Evolutionary conservation across 2,797 vertebrate species (phyloP).

Genomic region (Tokudaia muenninki): DNA sequence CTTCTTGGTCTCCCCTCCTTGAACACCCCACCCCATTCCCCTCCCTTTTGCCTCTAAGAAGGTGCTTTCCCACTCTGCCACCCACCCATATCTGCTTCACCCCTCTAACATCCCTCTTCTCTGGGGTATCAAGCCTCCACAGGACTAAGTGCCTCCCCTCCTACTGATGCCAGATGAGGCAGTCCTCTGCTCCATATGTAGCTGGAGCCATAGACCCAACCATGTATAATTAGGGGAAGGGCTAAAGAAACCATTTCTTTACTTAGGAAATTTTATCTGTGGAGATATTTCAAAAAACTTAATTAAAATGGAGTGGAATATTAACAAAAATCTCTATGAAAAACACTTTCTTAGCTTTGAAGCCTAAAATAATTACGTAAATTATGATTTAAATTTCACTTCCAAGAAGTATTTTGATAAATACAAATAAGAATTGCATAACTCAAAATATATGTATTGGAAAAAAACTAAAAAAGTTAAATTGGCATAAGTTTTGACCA

Average conservation of each 20-base stretch:
- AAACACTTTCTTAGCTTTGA: background rate
- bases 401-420: background rate
- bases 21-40: background rate
- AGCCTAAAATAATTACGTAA: background rate
- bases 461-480: background rate
- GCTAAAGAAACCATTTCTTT: background rate
- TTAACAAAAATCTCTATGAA: background rate
- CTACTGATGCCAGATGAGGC: background rate
- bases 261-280: background rate
- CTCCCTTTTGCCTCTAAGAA: background rate
- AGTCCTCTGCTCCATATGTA: background rate
- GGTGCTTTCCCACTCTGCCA: too few species aligned
- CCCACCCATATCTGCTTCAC: background rate
- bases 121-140: background rate
- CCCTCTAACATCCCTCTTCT: background rate
- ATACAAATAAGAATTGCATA: background rate
- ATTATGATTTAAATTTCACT: background rate
- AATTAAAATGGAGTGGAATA: background rate
- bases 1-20: background rate
- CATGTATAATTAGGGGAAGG: background rate
- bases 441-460: background rate
- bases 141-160: background rate
- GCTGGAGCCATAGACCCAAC: background rate
- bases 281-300: background rate
- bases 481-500: background rate